These are phyloP conservation scores for Drosophila acutilabella DNA, from an alignment of 2,888 invertebrate species.

Conservation along the genomic window DNA sequence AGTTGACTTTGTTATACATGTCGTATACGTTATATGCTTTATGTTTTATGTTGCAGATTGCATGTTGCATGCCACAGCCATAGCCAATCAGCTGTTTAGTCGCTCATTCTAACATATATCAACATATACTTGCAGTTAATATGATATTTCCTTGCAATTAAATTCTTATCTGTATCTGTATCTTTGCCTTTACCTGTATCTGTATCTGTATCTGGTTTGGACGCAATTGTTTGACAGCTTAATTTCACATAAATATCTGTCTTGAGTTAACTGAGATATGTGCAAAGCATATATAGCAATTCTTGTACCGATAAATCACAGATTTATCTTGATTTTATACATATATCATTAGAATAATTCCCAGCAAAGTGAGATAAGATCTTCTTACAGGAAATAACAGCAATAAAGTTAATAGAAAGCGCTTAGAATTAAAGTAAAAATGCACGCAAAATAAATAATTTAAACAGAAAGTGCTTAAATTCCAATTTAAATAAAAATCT, in stretches of 20 bases:
- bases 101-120: conserved; percentile 19
- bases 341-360: no score
- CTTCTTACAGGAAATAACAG: no score
- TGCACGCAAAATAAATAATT: no score
- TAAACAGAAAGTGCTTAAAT: no score
- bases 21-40: conserved; percentile 5
- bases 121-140: conserved; percentile 15
- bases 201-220: no score
- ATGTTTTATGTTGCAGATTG: conserved; percentile 22
- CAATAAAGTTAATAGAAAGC: no score
- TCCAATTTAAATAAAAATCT: no score
- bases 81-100: conserved; percentile 22
- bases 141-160: conserved; percentile 20
- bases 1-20: conserved; percentile 19
- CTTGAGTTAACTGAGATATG: not conserved
- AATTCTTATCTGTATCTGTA: not conserved
- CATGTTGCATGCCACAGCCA: conserved; percentile 24
- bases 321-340: no score
- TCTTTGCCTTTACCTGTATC: no score
- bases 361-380: no score
- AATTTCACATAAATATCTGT: conserved; percentile 2
- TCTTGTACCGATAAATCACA: no score
- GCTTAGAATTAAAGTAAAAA: no score
- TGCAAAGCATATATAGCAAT: not conserved
- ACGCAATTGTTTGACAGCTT: conserved; percentile 10